Evolutionary conservation across 2,888 invertebrate genomes (phyloP), one percentile per base, ranked within the genome.

Genomic region (Hirtodrosophila alboralis): DNA sequence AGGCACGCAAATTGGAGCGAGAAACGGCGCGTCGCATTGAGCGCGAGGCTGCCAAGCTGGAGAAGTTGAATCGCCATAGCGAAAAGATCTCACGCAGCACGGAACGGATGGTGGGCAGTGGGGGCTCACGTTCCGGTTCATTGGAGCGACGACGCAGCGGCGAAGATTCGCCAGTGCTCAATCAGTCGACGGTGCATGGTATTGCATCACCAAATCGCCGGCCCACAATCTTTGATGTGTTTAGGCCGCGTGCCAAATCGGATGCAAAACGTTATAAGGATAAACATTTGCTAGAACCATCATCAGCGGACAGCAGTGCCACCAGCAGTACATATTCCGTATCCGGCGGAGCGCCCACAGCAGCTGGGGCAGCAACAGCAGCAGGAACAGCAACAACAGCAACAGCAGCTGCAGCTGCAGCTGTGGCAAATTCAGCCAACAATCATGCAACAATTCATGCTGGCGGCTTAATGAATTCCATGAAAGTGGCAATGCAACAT

Each of bases 191-290:
- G 27, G 90, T 91, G 16, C 91, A 91, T 54, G 91, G 91, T 12
- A 94, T 94, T 33, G 92, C 93, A 67, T 94, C 93, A 79, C 94
- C 94, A 26, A 94, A 94, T 76, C 93, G 95, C 13, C 92, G 94
- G 59, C 94, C 95, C 6, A 94, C 94, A 1, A 92, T 96, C 73
- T 94, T 96, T 85, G 96, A 96, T 89, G 95, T 95, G 31, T 96
- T 96, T 88, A 91, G 95, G 74, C 94, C 94, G 41, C 92, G 95
- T 61, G 94, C 94, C 70, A 95, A 95, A 89, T 94, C 95, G 26
- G 95, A 95, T 90, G 95, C 95, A 54, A 91, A 88, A 58, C 87
- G 87, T 28, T 83, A 88, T 14, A 89, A 89, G 59, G 88, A 88
- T 9, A 83, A 88, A 52, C 73, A 83, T 37, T 54, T 86, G n/a